Evolutionary conservation across 2,113 vertebrate species (phyloP).

Genomic region (Crotophaga sulcirostris): DNA sequence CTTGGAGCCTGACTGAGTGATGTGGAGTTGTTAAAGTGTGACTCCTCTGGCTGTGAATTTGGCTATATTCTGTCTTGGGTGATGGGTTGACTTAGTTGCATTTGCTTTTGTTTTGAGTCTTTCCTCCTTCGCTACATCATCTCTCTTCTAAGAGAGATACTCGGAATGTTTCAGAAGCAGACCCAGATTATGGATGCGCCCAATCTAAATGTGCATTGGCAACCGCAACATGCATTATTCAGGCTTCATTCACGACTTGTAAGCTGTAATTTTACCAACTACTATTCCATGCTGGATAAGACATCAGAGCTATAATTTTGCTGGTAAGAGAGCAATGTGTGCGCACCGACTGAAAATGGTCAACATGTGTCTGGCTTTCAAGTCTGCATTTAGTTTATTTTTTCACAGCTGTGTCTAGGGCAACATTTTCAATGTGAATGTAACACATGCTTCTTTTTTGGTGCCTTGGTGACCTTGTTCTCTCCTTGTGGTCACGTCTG

Average conservation of each 20-base stretch:
- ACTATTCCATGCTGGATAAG: neutral
- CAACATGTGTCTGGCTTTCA: neutral
- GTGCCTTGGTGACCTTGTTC: neutral
- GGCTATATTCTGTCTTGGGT: neutral
- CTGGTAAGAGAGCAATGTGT: neutral
- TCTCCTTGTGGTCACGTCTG: neutral
- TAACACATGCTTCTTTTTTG: neutral
- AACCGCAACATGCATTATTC: neutral
- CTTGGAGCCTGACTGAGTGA: neutral
- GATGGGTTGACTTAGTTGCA: neutral
- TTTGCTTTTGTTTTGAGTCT: neutral
- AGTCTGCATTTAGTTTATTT: neutral
- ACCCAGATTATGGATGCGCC: neutral
- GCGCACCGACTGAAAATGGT: neutral
- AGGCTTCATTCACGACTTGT: neutral
- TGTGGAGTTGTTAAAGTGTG: neutral
- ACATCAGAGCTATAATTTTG: constrained; percentile 6
- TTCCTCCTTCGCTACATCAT: neutral
- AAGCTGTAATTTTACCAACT: constrained; percentile 38
- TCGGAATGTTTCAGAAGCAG: neutral
- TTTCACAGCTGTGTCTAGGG: neutral
- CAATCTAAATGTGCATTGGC: constrained; percentile 14
- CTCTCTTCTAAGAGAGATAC: neutral
- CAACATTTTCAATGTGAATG: neutral
- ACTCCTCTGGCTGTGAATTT: neutral